Evolutionary conservation across 2,113 vertebrate genomes (phyloP), one percentile per base, ranked within the genome.

Genomic region (Microtus oregoni): DNA sequence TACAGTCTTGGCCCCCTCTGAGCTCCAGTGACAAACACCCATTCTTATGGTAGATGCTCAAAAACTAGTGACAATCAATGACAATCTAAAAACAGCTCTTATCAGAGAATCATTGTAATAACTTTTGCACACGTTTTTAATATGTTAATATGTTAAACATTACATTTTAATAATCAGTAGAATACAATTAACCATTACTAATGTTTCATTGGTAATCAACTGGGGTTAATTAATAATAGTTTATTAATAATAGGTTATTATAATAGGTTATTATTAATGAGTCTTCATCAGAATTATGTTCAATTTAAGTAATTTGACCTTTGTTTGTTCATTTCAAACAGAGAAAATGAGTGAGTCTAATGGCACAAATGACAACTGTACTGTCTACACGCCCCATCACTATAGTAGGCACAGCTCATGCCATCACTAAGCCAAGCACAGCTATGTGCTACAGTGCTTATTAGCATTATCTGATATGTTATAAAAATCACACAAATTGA

Each of bases 371-470:
- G 32, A 1, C 7, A 44, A 1, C 5, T 67, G 47, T 6, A 26
- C 10, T 28, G 55, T 67, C 35, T 30, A 0, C 17, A 30, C 67
- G 32, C 1, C 26, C 6, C 32, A 5, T 63, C 28, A 19, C 20
- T 32, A 1, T 41, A 14, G 32, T 78, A 70, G 55, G 10, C 11
- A 26, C 19, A 92, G 30, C 7, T 30, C 15, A 17, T 5, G 2
- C 17, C 85, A 50, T 47, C 47, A n/a, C 26, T 79, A 44, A 78
- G 44, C 17, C 32, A 24, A 41, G 32, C 8, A 73, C 52, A 90
- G 2, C 3, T 9, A 1, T 20, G 0, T 17, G 77, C 24, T 47
- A 7, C n/a, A 22, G 0, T 11, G 6, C 30, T 50, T 72, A 41
- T 41, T 35, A 67, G 38, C 10, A 24, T 70, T n/a, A 35, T 78